Conservation (phyloP, 2,888 invertebrate genomes). For the Lycia hirtaria region DNA sequence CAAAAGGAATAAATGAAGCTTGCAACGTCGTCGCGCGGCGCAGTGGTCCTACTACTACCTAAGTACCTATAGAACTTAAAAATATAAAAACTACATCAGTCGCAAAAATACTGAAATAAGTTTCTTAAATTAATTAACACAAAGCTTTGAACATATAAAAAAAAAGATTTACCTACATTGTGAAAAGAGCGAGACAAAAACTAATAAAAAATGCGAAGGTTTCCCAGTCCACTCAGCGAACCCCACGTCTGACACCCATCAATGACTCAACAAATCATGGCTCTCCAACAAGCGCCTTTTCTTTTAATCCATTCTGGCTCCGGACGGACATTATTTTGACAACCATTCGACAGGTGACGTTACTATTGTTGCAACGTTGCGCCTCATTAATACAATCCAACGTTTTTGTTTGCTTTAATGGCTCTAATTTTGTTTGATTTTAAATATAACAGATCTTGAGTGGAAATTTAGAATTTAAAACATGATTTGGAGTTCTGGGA, state of each 20-base stretch:
- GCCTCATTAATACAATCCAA: constrained; percentile 41
- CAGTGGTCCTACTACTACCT: no score
- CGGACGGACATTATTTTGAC: constrained; percentile 67
- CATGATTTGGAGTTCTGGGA: constrained; percentile 16
- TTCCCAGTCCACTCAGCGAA: constrained; percentile 26
- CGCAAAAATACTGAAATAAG: no score
- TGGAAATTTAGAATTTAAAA: constrained; percentile 27
- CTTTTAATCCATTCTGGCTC: constrained; percentile 69
- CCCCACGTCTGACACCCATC: constrained; percentile 43
- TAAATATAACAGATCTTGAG: constrained; percentile 36
- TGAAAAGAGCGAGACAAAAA: no score
- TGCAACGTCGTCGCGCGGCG: no score
- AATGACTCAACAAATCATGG: constrained; percentile 67
- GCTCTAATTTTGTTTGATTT: constrained; percentile 43
- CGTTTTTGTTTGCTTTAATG: constrained; percentile 43
- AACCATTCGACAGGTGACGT: constrained; percentile 70
- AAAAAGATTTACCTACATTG: no score
- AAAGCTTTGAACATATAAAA: no score
- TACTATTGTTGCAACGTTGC: constrained; percentile 43
- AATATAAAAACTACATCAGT: no score
- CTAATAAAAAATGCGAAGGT: not conserved
- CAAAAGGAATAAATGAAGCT: no score
- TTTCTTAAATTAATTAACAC: no score
- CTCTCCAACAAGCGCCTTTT: constrained; percentile 71
- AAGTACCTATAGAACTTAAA: no score